A percentile compares a stretch with the other conserved stretches of the same genome.
phyloP scores from a whole-genome alignment of 2,888 invertebrate genomes.

The Aphrophora alni region DNA sequence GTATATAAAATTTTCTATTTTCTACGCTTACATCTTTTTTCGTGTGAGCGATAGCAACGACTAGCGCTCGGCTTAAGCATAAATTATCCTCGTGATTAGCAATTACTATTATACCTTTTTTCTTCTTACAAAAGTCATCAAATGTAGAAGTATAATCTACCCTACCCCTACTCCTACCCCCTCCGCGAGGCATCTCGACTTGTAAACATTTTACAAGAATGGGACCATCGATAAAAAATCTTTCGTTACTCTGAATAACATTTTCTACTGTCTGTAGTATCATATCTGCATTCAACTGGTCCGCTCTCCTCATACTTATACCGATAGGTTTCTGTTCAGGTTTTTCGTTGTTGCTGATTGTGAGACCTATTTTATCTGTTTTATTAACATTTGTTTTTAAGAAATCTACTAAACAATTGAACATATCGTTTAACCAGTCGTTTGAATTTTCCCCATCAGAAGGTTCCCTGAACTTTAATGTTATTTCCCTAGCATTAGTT shows the following conservation, averaged over 20 bases:
- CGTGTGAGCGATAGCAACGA: not conserved
- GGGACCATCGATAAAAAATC: not conserved
- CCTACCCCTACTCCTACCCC: not conserved
- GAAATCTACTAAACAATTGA: too few relatives aligned
- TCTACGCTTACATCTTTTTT: too few relatives aligned
- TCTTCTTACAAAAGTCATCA: not conserved
- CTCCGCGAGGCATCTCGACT: not conserved
- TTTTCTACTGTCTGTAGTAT: not conserved
- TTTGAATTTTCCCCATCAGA: too few relatives aligned
- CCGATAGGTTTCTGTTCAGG: not conserved
- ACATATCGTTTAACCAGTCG: too few relatives aligned
- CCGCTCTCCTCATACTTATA: not conserved
- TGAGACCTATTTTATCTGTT: not conserved
- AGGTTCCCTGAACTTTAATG: too few relatives aligned
- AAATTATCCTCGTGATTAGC: not conserved
- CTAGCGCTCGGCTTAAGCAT: not conserved
- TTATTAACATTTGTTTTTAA: too few relatives aligned
- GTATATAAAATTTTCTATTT: too few relatives aligned
- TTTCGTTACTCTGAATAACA: not conserved
- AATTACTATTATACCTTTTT: not conserved
- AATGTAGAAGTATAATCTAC: not conserved
- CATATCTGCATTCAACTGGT: conserved; percentile 9
- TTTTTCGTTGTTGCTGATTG: not conserved
- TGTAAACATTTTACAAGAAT: not conserved
- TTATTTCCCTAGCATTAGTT: too few relatives aligned